Base-by-base conservation (phyloP, 2,797 vertebrate genomes). In the Cryptoprocta ferox region DNA sequence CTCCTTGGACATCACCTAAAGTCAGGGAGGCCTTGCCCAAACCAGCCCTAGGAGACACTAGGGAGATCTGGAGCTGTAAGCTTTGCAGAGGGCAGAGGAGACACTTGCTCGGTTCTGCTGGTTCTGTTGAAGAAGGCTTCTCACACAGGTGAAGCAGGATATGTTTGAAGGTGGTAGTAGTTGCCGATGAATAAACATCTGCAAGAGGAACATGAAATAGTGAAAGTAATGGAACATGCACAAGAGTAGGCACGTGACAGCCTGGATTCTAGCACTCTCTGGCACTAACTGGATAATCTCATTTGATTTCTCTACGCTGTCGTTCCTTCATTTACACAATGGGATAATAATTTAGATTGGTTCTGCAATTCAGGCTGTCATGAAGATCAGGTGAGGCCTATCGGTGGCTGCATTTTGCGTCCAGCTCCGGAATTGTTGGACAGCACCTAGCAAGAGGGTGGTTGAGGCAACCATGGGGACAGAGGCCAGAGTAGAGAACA, bases 241-340 rank as follows among this genome's bases (percentile, higher is more conserved):
- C 13, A 37, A 2, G 19, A 14, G 0, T 32, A 15, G 16, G 63
- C 14, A 1, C 1, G 0, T 1, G 8, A 18, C 1, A 16, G 6
- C 66, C 73, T 37, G 6, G 30, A n/a, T 32, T 28, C n/a, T 45
- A 65, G 89, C 6, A 15, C 13, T 32, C 73, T 42, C 45, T 37
- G 76, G 32, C 1, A 4, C 50, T 24, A 24, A 45, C 26, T 3
- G 5, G 56, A 35, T 8, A 73, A 32, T 39, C 15, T 12, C 56
- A 5, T 32, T 35, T 70, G 9, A 15, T 42, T 85, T 75, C n/a
- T 83, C 19, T 26, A 21, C 1, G 1, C 24, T 13, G 4, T 3
- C 2, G 14, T 6, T 39, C 28, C 70, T 59, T 48, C 71, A 15
- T 68, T 86, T 50, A 61, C 8, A 37, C 3, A 3, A 0, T 0